Base-by-base conservation (phyloP, 2,888 invertebrate genomes). In the Scaptomyza caliginosa region DNA sequence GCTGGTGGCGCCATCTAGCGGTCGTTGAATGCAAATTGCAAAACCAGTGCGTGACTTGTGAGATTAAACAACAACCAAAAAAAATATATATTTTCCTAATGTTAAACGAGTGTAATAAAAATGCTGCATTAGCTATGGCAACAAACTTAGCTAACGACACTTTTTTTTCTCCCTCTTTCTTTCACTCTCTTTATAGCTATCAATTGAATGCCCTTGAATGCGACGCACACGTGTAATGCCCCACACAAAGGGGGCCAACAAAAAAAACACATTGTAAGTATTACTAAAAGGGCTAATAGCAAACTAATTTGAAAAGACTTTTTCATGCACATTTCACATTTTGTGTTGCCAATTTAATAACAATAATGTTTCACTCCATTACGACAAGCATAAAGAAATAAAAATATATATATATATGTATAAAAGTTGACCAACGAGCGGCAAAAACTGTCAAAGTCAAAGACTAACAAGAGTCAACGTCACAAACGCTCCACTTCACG, bases 41-140 rank as follows among this genome's bases (percentile, higher is more conserved):
- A 76, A 79, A 80, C 74, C 77, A 66, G 84, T 80, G 86, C 80
- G 86, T 83, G 81, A 84, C 80, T 83, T 67, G 85, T 67, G 26
- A 66, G 65, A 75, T 80, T 64, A 67, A 57, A 49, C 17, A 43
- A 49, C 36, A 8, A 13, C 23, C 23, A 36, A 43, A 43, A 23
- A 34, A 8, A 17, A 32, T 32, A n/a, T 34, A 19, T 40, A 28
- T 16, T 70, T 60, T 48, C 51, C 72, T 45, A 70, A 64, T 51
- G 32, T 32, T 21, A 48, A 28, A 17, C 21, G 13, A 36, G 17
- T n/a, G 17, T 30, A 28, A 40, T 43, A 50, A 43, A 26, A 17
- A 32, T 43, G 45, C 39, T 50, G 49, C 62, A 62, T 76, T 57
- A 68, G 72, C 52, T 65, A 65, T 77, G 80, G 63, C 77, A 75